Base-by-base conservation (phyloP, 2,888 invertebrate species). In the Lobophora halterata region DNA sequence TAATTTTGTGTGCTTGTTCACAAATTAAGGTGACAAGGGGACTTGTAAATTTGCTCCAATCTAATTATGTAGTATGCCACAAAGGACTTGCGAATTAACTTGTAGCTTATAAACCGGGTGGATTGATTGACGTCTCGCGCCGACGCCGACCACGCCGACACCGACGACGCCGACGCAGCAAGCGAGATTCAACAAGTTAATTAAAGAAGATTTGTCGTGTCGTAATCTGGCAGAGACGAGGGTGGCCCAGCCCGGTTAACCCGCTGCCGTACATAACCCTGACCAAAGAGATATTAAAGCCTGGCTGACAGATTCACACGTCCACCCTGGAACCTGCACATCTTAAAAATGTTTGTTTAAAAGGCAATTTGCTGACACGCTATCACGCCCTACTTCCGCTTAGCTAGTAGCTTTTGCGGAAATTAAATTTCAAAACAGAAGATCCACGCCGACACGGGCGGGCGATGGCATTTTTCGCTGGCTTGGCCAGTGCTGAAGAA, bases 151-250 rank as follows among this genome's bases (percentile, higher is more conserved):
- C 14, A 5, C 14, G n/a, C n/a, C n/a, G n/a, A n/a, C n/a, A n/a
- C n/a, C n/a, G n/a, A n/a, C n/a, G n/a, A n/a, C n/a, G n/a, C n/a
- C n/a, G n/a, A n/a, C n/a, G n/a, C 14, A 11, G 11, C 33, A 26
- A 41, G 52, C 50, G 50, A 61, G 58, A 57, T 58, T 60, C 69
- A 66, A 71, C 69, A 70, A 72, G 69, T 75, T 76, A 76, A 78
- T 79, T 75, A 75, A 72, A 67, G 55, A 49, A 60, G 62, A 67
- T 64, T 66, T 61, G 65, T 71, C 66, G 63, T 57, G 59, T 60
- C 55, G 56, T 21, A 10, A 41, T 34, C 27, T 18, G 34, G 30
- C 32, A 24, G 24, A 25, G 42, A 31, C 24, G 28, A 46, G 28
- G 32, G 34, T 38, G 34, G 30, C 13, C 20, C n/a, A n/a, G n/a